These are phyloP conservation scores for Formica selysi DNA, from an alignment of 1,140 invertebrate genomes.

Conservation along the genomic window DNA sequence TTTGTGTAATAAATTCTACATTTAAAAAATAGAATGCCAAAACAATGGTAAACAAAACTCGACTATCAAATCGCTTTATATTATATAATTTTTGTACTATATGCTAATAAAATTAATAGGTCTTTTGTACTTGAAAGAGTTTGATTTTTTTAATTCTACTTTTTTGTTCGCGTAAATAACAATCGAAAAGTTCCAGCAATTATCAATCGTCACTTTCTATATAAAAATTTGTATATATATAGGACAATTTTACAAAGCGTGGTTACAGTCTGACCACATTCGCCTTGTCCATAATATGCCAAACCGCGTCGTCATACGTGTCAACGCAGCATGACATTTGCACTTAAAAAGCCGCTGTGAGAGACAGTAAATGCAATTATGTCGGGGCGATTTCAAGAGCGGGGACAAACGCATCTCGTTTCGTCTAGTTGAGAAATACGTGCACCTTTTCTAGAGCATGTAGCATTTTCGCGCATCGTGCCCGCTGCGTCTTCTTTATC, in stretches of 20 bases:
- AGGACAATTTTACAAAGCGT: background rate
- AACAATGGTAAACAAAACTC: no score
- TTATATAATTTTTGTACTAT: no score
- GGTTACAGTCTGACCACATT: background rate
- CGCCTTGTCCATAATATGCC: background rate
- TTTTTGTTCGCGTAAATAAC: no score
- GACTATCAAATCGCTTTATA: no score
- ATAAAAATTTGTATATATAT: no score
- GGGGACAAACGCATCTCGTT: background rate
- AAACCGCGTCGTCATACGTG: background rate
- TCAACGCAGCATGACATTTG: background rate
- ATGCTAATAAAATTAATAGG: no score
- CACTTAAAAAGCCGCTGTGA: constrained; percentile 3
- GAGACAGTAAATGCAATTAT: background rate
- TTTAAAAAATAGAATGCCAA: no score
- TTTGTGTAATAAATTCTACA: no score
- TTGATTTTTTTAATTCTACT: no score
- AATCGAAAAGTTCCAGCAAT: no score
- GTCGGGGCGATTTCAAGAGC: background rate
- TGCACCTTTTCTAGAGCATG: background rate
- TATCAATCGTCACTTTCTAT: no score
- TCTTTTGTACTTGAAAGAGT: no score
- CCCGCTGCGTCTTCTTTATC: background rate
- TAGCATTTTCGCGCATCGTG: background rate
- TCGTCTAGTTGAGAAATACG: background rate